These are phyloP conservation scores for Ophraella communa DNA, from an alignment of 2,888 invertebrate genomes.

Conservation along the genomic window DNA sequence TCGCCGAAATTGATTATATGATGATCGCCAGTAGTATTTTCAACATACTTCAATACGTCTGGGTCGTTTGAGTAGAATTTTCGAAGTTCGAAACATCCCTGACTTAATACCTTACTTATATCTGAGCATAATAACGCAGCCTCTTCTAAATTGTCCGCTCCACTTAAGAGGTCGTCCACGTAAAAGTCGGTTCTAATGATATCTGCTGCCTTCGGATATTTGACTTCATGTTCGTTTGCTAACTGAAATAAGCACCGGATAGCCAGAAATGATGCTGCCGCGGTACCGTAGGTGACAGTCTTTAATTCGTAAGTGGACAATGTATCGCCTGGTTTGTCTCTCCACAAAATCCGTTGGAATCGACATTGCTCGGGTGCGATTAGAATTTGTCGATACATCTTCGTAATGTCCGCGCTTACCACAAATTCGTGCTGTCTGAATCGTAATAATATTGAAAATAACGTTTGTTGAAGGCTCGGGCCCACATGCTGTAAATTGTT, in stretches of 20 bases:
- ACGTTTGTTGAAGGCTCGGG: background rate
- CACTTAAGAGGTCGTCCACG: conserved; percentile 25
- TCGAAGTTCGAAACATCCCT: conserved; percentile 3
- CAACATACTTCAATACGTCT: background rate
- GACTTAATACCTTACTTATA: conserved; percentile 6
- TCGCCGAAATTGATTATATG: too few species aligned
- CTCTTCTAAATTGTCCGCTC: conserved; percentile 11
- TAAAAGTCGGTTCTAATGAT: conserved; percentile 24
- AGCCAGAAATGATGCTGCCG: conserved; percentile 12
- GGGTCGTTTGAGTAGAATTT: conserved; percentile 13
- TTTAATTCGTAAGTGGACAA: conserved; percentile 20
- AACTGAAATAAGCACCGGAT: conserved; percentile 24
- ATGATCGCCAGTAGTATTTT: too few species aligned
- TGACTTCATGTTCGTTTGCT: background rate
- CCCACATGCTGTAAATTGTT: background rate
- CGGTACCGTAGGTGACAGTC: conserved; percentile 28
- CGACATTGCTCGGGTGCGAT: conserved; percentile 6
- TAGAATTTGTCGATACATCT: conserved; percentile 47
- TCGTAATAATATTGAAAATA: background rate
- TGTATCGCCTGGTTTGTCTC: background rate
- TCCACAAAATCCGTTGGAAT: conserved; percentile 25
- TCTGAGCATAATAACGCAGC: background rate
- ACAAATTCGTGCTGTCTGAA: background rate
- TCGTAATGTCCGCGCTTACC: conserved; percentile 40
- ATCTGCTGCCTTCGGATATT: conserved; percentile 17